These are phyloP conservation scores for Nemotelus nigrinus DNA, from an alignment of 2,888 invertebrate species.

Conservation along the genomic window DNA sequence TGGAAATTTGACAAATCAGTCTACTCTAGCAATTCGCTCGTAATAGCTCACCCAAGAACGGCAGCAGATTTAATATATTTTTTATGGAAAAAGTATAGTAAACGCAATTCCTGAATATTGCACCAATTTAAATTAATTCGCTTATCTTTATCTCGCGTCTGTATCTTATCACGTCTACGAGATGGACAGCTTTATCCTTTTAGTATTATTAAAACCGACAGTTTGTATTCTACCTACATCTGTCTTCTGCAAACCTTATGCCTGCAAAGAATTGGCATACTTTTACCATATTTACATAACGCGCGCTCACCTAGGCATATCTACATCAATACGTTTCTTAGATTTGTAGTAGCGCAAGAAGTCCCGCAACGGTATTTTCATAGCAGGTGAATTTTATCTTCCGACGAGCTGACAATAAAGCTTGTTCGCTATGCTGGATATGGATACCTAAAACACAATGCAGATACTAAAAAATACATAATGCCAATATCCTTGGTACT, in stretches of 20 bases:
- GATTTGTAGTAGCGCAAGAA: too few species aligned
- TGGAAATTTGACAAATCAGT: too few species aligned
- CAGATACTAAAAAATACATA: conserved; percentile 43
- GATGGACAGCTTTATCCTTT: conserved; percentile 14
- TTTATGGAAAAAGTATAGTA: too few species aligned
- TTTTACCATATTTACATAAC: too few species aligned
- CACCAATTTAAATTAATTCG: neutral
- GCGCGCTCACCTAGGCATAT: too few species aligned
- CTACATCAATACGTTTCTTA: too few species aligned
- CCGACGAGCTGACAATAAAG: conserved; percentile 23
- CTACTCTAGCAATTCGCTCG: too few species aligned
- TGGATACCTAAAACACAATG: conserved; percentile 11
- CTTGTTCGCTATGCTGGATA: conserved; percentile 29
- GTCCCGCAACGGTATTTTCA: conserved; percentile 16
- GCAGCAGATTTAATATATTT: too few species aligned
- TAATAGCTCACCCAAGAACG: too few species aligned
- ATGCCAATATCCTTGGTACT: conserved; percentile 3
- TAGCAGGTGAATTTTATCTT: conserved; percentile 33
- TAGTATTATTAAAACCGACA: conserved; percentile 7
- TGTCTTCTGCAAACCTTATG: conserved; percentile 8
- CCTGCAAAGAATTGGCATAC: neutral
- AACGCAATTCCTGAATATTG: too few species aligned
- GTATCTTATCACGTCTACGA: neutral
- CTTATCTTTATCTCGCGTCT: neutral
- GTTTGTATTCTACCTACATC: neutral